Base-by-base conservation (phyloP, 2,113 vertebrate species). In the Rallus limicola region DNA sequence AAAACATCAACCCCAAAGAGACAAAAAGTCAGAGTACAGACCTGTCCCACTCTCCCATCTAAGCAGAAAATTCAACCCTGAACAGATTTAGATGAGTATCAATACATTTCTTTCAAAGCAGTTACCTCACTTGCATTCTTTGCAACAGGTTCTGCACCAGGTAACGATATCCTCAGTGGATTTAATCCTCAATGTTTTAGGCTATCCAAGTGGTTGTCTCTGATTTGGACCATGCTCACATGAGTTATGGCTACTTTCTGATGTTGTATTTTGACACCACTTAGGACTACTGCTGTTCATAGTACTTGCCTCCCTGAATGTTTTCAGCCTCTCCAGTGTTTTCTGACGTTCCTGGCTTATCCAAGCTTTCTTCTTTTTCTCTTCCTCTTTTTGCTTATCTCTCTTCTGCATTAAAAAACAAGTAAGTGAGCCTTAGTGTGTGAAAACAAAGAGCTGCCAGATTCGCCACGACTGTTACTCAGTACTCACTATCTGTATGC, bases 331-430 rank as follows among this genome's bases (percentile, higher is more conserved):
- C 60, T 98, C 98, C 91, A 99, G 98, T 10, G 99, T 99, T 96
- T 99, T 99, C 92, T 99, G 98, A 65, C 99, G 98, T 97, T 99
- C 99, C 82, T 98, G 97, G 96, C 98, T 98, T 95, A 99, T 98
- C 99, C 99, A 99, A 76, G 98, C 97, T 92, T 99, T 99, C 93
- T 98, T 99, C 98, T 97, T 98, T 94, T 98, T 98, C 70, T 99
- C 98, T 59, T 99, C 99, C 74, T 99, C 99, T 97, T 98, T 99
- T 72, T 94, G 98, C 92, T 98, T 98, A 91, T 99, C 99, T 97
- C 99, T 98, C 96, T 99, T 99, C 99, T 99, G 91, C 83, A 96
- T 97, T 95, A 95, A 97, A 97, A 97, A 71, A 97, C 67, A 95
- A 50, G 62, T 13, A 50, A 74, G 64, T 5, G n/a, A 82, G 62